A percentile compares a stretch with the other conserved stretches of the same genome.
These are phyloP conservation scores for Syngnathus typhle DNA, from an alignment of 2,113 vertebrate genomes.

Conservation along the genomic window DNA sequence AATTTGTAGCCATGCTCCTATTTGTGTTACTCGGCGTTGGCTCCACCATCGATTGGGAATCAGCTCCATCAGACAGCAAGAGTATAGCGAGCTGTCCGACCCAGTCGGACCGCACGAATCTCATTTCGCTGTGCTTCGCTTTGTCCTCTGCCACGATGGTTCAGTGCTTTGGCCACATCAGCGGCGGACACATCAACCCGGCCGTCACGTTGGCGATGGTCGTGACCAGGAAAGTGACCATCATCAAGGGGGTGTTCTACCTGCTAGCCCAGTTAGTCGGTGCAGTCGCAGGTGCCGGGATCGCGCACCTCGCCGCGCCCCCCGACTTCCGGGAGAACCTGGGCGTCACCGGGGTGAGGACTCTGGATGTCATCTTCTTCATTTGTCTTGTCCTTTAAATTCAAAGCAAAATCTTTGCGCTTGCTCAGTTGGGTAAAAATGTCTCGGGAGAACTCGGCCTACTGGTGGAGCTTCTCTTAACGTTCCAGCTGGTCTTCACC, in stretches of 20 bases:
- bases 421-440: constrained; percentile 75
- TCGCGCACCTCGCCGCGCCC: constrained; percentile 87
- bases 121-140: constrained; percentile 93
- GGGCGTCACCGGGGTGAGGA: constrained; percentile 83
- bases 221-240: constrained; percentile 85
- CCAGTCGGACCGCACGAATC: constrained; percentile 76
- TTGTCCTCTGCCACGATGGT: constrained; percentile 96
- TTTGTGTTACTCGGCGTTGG: constrained; percentile 90
- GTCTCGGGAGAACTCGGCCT: constrained; percentile 83
- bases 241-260: constrained; percentile 89
- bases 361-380: background rate
- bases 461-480: constrained; percentile 91
- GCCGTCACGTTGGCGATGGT: constrained; percentile 90
- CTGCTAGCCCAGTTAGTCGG: constrained; percentile 88
- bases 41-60: constrained; percentile 86
- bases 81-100: constrained; percentile 6
- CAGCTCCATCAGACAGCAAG: too few species aligned
- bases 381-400: background rate
- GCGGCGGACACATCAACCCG: constrained; percentile 92
- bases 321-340: constrained; percentile 74
- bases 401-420: background rate
- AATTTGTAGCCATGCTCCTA: constrained; percentile 88
- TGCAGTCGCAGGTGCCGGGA: constrained; percentile 80
- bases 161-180: constrained; percentile 95
- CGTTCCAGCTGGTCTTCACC: constrained; percentile 93